Conservation (phyloP, 1,140 invertebrate species). For the Radopholus similis region DNA sequence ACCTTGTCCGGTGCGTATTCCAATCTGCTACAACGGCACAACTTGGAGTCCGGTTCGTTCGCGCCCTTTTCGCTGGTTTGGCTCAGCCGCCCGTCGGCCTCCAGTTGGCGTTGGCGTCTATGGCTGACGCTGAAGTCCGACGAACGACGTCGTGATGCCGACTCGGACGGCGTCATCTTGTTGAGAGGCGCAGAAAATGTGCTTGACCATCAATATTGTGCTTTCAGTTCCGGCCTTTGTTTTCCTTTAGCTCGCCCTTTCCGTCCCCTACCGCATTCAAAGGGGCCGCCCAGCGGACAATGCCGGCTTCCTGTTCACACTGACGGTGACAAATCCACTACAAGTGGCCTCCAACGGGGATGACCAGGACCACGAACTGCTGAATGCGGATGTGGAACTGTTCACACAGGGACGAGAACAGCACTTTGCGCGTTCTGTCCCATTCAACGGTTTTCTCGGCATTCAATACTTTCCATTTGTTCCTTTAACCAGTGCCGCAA, state of each 20-base stretch:
- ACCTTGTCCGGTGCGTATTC: neutral
- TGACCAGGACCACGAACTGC: too few relatives aligned
- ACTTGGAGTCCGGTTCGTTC: constrained; percentile 5
- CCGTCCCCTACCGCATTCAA: constrained; percentile 14
- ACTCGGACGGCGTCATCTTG: constrained; percentile 12
- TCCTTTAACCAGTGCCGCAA: neutral
- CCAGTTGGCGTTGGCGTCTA: constrained; percentile 9
- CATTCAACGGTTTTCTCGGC: constrained; percentile 1
- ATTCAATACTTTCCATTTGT: neutral
- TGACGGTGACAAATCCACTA: neutral
- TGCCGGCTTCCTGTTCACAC: constrained; percentile 6
- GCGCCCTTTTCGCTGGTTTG: constrained; percentile 1
- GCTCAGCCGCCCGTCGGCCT: neutral
- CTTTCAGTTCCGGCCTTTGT: too few relatives aligned
- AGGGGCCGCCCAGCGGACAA: neutral
- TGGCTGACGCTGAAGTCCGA: constrained; percentile 2
- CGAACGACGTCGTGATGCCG: neutral
- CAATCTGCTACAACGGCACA: neutral
- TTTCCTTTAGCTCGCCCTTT: constrained; percentile 2
- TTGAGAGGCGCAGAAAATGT: constrained; percentile 10
- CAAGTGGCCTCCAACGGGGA: neutral
- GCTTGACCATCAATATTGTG: too few relatives aligned
- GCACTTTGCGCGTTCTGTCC: neutral
- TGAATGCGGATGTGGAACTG: constrained; percentile 6
- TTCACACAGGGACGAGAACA: neutral